A percentile compares a stretch with the other conserved stretches of the same genome.
Evolutionary conservation across 2,888 invertebrate species (phyloP).

Genomic region (Agriopis marginaria): DNA sequence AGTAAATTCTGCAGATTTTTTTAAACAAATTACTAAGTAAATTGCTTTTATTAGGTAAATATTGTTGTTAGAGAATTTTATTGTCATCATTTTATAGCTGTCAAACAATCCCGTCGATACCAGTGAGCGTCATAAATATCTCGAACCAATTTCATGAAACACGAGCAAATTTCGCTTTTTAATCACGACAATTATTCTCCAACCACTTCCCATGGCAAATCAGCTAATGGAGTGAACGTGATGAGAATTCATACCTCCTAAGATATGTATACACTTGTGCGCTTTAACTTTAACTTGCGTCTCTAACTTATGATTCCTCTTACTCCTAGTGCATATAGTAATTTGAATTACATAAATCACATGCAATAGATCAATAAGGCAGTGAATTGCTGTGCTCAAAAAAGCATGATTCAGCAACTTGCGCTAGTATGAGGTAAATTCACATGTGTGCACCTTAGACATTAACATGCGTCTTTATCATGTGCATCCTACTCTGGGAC

Average conservation of each 20-base stretch:
- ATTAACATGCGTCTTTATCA: too few relatives aligned
- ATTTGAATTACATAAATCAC: too few relatives aligned
- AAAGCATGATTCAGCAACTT: too few relatives aligned
- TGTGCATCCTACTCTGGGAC: too few relatives aligned
- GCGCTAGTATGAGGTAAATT: too few relatives aligned
- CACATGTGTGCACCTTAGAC: too few relatives aligned
- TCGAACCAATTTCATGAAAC: constrained; percentile 40
- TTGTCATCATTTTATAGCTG: background rate
- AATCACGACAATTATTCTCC: constrained; percentile 55
- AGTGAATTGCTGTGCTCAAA: too few relatives aligned
- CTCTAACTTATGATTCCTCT: background rate
- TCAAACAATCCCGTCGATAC: constrained; percentile 10
- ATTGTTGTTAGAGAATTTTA: background rate
- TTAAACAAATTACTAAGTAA: background rate
- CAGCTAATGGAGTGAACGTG: constrained; percentile 74
- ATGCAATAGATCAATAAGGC: too few relatives aligned
- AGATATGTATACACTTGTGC: background rate
- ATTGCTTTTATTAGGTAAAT: background rate
- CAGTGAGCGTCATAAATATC: constrained; percentile 28
- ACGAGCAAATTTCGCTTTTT: constrained; percentile 52
- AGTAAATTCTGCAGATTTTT: background rate
- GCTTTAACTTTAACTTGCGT: background rate
- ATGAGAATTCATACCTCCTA: constrained; percentile 52
- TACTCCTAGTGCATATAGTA: background rate
- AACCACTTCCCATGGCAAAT: constrained; percentile 69